Evolutionary conservation across 2,113 vertebrate genomes (phyloP).

Genomic region (Takifugu flavidus): DNA sequence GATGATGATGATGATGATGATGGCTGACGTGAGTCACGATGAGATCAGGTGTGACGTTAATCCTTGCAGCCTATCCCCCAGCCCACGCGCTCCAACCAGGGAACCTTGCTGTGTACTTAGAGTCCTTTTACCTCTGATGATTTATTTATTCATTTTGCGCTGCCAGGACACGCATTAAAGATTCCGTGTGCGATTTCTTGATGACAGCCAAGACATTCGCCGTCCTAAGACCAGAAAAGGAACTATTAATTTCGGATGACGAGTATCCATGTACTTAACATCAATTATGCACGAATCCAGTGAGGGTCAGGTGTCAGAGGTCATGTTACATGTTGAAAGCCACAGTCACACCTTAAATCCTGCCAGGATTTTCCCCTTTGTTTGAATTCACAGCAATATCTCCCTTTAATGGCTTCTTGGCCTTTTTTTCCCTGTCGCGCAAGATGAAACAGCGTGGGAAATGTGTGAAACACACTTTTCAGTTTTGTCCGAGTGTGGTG

Average conservation of each 20-base stretch:
- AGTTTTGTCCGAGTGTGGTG: not conserved
- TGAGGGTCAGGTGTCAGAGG: conserved; percentile 14
- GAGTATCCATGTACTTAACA: not conserved
- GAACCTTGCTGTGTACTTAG: not conserved
- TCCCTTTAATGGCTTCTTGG: not conserved
- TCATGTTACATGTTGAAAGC: not conserved
- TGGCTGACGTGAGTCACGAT: conserved; percentile 50
- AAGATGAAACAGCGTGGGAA: not conserved
- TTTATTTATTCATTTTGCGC: conserved; percentile 2
- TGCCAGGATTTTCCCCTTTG: not conserved
- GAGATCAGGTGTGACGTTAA: conserved; percentile 45
- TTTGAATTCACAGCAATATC: conserved; percentile 7
- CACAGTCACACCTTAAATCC: conserved; percentile 1
- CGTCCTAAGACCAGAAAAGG: not conserved
- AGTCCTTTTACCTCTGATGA: conserved; percentile 1
- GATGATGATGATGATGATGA: not conserved
- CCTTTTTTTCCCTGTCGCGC: not conserved
- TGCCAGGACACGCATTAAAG: conserved; percentile 1
- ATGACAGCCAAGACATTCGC: not conserved
- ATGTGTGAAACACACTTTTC: not conserved
- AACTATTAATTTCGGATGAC: not conserved
- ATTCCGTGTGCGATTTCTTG: not conserved
- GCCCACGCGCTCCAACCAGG: conserved; percentile 14
- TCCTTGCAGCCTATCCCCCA: conserved; percentile 19
- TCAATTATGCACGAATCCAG: not conserved